Conservation (phyloP, 2,113 vertebrate species). For the Phylloscopus trochiloides region DNA sequence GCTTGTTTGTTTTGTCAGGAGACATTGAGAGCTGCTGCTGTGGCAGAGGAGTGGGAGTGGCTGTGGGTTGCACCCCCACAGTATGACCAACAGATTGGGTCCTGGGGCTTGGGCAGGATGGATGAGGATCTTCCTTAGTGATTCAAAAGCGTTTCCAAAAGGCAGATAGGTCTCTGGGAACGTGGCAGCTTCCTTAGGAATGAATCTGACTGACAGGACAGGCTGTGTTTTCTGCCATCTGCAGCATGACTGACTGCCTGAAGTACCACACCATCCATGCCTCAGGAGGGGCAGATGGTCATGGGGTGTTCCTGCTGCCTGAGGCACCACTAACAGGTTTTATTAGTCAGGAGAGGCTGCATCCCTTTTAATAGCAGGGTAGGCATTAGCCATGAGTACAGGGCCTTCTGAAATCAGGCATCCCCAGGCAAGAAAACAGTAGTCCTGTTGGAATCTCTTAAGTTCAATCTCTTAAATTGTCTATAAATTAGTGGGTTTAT, state of each 20-base stretch:
- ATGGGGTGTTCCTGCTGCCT: background rate
- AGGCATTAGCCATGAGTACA: background rate
- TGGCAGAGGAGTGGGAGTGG: background rate
- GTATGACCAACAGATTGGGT: background rate
- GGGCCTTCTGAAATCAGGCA: background rate
- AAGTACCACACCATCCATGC: background rate
- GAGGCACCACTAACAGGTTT: background rate
- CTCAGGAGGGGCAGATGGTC: background rate
- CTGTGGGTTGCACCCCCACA: background rate
- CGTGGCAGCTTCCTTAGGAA: background rate
- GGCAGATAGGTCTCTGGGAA: background rate
- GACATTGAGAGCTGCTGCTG: background rate
- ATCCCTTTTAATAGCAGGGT: background rate
- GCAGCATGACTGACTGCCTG: background rate
- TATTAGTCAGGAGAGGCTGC: background rate
- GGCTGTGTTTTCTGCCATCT: background rate
- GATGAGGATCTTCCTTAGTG: background rate
- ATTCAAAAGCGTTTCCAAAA: background rate
- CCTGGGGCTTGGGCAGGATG: background rate
- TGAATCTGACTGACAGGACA: background rate
- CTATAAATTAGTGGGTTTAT: background rate
- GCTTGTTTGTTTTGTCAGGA: background rate
- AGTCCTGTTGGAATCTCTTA: background rate
- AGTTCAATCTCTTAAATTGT: background rate
- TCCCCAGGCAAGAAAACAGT: background rate